Conservation (phyloP, 2,113 vertebrate species). For the Ptyas mucosa region DNA sequence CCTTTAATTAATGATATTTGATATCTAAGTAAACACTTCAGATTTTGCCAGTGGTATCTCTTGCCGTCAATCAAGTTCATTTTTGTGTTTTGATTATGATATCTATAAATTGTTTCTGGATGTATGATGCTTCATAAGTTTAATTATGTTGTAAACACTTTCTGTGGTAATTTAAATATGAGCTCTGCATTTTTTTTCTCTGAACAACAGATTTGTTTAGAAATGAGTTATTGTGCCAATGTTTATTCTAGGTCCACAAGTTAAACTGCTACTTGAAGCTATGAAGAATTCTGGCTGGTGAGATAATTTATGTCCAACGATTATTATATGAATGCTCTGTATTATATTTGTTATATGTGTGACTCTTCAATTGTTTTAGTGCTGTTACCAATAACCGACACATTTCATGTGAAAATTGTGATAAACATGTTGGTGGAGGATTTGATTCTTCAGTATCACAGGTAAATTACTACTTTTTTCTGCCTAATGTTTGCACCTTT, state of each 20-base stretch:
- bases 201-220: conserved; percentile 33
- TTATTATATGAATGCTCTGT: not conserved
- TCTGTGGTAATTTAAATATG: not conserved
- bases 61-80: not conserved
- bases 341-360: not conserved
- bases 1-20: not conserved
- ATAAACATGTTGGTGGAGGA: conserved; percentile 87
- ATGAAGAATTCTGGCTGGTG: conserved; percentile 95
- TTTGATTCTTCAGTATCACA: conserved; percentile 90
- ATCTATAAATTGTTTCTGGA: not conserved
- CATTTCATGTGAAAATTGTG: conserved; percentile 95
- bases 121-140: not conserved
- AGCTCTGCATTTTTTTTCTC: conserved; percentile 21
- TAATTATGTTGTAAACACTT: not conserved
- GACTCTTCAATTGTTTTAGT: conserved; percentile 67
- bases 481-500: rapidly evolving
- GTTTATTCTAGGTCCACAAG: conserved; percentile 82
- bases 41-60: not conserved
- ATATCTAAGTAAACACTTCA: not conserved
- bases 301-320: conserved; percentile 52
- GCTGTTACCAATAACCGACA: conserved; percentile 84
- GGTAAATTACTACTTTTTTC: conserved; percentile 58
- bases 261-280: conserved; percentile 87
- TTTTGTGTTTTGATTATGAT: not conserved
- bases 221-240: conserved; percentile 50